These are phyloP conservation scores for Oreochromis aureus DNA, from an alignment of 2,113 vertebrate species.

Conservation along the genomic window DNA sequence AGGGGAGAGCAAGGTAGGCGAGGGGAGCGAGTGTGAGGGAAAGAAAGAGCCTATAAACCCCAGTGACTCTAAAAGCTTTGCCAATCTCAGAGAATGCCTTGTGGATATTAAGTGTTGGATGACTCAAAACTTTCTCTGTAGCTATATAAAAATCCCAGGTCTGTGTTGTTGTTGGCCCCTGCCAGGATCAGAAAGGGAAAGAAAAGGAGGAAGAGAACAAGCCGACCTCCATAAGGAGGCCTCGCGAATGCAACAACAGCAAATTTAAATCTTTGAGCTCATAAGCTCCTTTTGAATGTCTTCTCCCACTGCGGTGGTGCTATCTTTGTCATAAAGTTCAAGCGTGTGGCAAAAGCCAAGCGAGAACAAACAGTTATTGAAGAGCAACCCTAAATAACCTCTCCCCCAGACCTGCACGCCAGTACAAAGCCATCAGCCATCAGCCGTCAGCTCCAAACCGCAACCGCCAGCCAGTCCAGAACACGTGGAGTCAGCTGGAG, in stretches of 20 bases:
- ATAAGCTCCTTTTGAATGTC: constrained; percentile 10
- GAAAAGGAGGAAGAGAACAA: neutral
- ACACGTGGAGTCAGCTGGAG: constrained; percentile 23
- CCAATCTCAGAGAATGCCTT: constrained; percentile 43
- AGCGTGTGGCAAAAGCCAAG: neutral
- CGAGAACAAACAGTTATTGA: constrained; percentile 19
- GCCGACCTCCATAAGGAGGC: neutral
- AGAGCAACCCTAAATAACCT: constrained; percentile 11
- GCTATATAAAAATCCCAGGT: constrained; percentile 25
- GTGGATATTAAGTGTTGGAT: constrained; percentile 44
- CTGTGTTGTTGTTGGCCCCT: constrained; percentile 30
- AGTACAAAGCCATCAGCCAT: neutral
- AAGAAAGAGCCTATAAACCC: constrained; percentile 31
- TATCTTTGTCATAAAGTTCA: constrained; percentile 19
- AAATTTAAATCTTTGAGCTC: constrained; percentile 1
- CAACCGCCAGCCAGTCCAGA: constrained; percentile 5
- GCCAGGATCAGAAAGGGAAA: neutral
- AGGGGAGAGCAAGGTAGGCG: constrained; percentile 8
- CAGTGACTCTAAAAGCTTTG: constrained; percentile 35
- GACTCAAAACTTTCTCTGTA: constrained; percentile 44
- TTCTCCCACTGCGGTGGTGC: neutral
- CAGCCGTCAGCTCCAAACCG: constrained; percentile 9
- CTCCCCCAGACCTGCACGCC: neutral
- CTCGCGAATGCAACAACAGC: neutral
- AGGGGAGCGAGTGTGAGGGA: neutral